Conservation (phyloP, 2,797 vertebrate species). For the Paramormyrops hopkinsi region DNA sequence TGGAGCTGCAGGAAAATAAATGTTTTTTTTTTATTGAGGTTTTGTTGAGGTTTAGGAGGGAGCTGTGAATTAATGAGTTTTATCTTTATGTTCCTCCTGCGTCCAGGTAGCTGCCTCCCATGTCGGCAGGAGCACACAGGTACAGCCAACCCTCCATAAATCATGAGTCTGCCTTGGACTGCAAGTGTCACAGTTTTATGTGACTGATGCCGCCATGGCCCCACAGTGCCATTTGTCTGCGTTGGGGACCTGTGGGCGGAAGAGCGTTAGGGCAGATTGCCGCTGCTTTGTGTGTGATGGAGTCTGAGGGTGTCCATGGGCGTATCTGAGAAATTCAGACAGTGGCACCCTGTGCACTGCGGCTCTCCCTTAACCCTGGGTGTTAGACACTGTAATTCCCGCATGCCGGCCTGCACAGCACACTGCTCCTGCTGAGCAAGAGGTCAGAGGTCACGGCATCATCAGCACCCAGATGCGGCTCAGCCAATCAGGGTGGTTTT, state of each 20-base stretch:
- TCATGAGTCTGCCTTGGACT: background rate
- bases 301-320: background rate
- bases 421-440: background rate
- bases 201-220: background rate
- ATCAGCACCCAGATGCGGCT: background rate
- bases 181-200: background rate
- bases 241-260: background rate
- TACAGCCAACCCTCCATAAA: background rate
- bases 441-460: background rate
- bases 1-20: conserved; percentile 32
- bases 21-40: conserved; percentile 45
- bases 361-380: background rate
- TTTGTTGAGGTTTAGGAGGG: conserved; percentile 51
- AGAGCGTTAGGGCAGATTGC: background rate
- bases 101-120: conserved; percentile 23
- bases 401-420: background rate
- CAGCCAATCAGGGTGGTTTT: background rate
- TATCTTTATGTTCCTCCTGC: conserved; percentile 35
- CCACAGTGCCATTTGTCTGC: background rate
- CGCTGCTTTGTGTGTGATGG: background rate
- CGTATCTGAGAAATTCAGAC: background rate
- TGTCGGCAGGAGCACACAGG: conserved; percentile 7
- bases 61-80: conserved; percentile 56
- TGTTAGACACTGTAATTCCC: background rate
- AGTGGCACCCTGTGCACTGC: too few species aligned